These are phyloP conservation scores for Deilephila elpenor DNA, from an alignment of 2,888 invertebrate genomes.

Conservation along the genomic window DNA sequence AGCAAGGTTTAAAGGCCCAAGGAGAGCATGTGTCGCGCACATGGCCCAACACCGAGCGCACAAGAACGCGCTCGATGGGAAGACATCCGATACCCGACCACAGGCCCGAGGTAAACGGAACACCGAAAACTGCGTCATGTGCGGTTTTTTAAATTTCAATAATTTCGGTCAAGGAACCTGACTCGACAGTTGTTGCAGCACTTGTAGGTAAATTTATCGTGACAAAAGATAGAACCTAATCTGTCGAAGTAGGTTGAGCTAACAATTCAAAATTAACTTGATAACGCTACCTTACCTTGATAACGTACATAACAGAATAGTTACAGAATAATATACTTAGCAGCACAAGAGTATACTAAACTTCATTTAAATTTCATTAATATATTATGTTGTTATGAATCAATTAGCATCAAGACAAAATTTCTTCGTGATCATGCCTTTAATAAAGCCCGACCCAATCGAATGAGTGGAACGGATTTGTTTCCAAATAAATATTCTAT, in stretches of 20 bases:
- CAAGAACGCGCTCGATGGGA: slow-evolving; percentile 69
- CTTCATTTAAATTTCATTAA: neutral
- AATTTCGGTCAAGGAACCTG: slow-evolving; percentile 70
- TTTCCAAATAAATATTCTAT: slow-evolving; percentile 49
- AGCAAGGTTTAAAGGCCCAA: slow-evolving; percentile 55
- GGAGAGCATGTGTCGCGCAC: slow-evolving; percentile 78
- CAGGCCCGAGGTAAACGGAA: slow-evolving; percentile 56
- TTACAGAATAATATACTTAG: slow-evolving; percentile 17
- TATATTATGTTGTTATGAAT: slow-evolving; percentile 33
- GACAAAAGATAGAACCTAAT: slow-evolving; percentile 50
- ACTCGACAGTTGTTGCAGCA: slow-evolving; percentile 43
- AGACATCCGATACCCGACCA: slow-evolving; percentile 66
- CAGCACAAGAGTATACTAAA: neutral
- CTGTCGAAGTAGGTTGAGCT: slow-evolving; percentile 53
- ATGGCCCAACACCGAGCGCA: slow-evolving; percentile 67
- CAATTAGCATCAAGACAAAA: slow-evolving; percentile 62
- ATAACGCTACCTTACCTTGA: slow-evolving; percentile 35
- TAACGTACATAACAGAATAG: slow-evolving; percentile 30
- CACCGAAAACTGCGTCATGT: slow-evolving; percentile 60
- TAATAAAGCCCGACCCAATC: slow-evolving; percentile 43
- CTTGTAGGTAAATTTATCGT: slow-evolving; percentile 44
- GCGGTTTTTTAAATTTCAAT: slow-evolving; percentile 57
- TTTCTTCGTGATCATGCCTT: slow-evolving; percentile 54
- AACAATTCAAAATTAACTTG: slow-evolving; percentile 46
- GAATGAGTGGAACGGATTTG: slow-evolving; percentile 58